Evolutionary conservation across 53 echinoderm and acorn worm species (phyloP).

Genomic region (Echinometra lucunter): DNA sequence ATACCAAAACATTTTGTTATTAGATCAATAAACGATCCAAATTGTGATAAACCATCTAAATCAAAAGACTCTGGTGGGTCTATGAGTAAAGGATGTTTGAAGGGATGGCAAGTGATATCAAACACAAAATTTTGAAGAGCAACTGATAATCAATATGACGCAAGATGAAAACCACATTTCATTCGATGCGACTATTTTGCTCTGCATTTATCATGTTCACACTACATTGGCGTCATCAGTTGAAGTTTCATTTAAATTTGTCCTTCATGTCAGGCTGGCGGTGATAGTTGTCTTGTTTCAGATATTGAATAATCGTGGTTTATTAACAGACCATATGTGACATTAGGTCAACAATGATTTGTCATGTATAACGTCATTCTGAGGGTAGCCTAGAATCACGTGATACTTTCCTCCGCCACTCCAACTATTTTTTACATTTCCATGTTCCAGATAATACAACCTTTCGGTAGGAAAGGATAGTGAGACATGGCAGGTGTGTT

Average conservation of each 20-base stretch:
- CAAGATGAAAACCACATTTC: not conserved
- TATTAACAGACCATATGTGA: not conserved
- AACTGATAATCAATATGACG: not conserved
- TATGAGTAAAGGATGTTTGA: not conserved
- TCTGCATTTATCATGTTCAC: not conserved
- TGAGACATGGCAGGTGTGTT: not conserved
- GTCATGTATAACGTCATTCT: not conserved
- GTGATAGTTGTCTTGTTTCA: not conserved
- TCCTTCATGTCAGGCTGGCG: not conserved
- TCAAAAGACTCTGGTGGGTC: not conserved
- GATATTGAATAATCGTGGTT: not conserved
- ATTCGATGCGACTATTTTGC: not conserved
- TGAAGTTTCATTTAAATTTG: not conserved
- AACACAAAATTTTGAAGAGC: not conserved
- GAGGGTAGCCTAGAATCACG: not conserved
- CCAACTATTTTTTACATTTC: not conserved
- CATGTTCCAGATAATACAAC: not conserved
- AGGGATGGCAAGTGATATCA: not conserved
- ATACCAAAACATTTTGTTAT: not conserved
- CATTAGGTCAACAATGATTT: not conserved
- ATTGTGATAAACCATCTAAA: not conserved
- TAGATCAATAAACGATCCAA: not conserved
- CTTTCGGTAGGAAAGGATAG: not conserved
- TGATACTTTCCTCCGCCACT: not conserved
- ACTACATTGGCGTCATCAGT: not conserved